Base-by-base conservation (phyloP, 2,113 vertebrate genomes). In the Variabilichromis moorii region DNA sequence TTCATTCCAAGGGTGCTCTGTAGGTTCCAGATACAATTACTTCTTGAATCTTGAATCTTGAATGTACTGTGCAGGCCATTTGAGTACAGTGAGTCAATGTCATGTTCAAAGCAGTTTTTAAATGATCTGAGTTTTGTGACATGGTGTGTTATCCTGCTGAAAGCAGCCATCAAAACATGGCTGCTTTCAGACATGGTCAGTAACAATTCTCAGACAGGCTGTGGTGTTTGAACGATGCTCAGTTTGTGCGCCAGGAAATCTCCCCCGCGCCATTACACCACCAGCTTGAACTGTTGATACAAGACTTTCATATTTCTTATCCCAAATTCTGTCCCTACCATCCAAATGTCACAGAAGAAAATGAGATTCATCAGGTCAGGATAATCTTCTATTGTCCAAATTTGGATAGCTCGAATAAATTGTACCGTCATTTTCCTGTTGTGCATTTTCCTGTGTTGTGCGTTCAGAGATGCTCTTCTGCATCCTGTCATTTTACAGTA, bases 221-320 rank as follows among this genome's bases (percentile, higher is more conserved):
- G 68, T 5, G 40, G 37, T 76, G 24, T 76, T 73, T 26, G 13
- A 45, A 26, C 3, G 4, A 4, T 76, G 3, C 42, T 76, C 14
- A 47, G 71, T 47, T 47, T 45, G 40, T 47, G 9, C 1, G 0
- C 40, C 9, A 26, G 40, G 16, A 76, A 76, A 47, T 47, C 10
- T 10, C 42, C 42, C 40, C 24, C 9, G 0, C 0, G 9, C 40
- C 40, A 28, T 76, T 28, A 28, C 40, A 47, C 40, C 40, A 73
- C 40, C 68, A 47, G 9, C 40, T 1, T 76, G 14, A 73, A 45
- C 9, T 45, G 40, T 47, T 76, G 68, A 76, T 45, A 28, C 40
- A 28, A 76, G 14, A 0, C 21, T 76, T 76, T 28, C 68, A 28
- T 76, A 45, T 17, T 76, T 10, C 24, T 47, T 47, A 76, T 47